A percentile compares a stretch with the other conserved stretches of the same genome.
These are phyloP conservation scores for Paramuricea clavata DNA, from an alignment of 92 coral and sea anemone genomes.

Conservation along the genomic window DNA sequence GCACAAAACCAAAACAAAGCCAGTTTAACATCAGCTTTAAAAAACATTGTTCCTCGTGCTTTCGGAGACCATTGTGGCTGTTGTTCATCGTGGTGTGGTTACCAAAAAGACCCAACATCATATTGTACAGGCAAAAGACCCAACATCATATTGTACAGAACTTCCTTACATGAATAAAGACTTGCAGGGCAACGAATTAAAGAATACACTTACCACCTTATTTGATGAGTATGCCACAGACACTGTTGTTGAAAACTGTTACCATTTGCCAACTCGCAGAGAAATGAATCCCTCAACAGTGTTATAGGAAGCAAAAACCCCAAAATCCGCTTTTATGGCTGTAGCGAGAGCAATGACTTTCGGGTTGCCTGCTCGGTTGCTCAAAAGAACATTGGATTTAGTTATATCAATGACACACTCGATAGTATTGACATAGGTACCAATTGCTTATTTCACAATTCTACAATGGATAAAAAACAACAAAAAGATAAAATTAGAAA, in stretches of 20 bases:
- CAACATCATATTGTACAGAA: too few species aligned
- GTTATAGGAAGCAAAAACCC: conserved; percentile 55
- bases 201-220: background rate
- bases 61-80: conserved; percentile 57
- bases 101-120: background rate
- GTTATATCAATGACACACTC: conserved; percentile 51
- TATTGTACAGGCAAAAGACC: too few species aligned
- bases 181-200: conserved; percentile 36
- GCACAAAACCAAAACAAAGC: conserved; percentile 44
- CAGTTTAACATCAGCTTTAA: background rate
- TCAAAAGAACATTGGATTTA: conserved; percentile 51
- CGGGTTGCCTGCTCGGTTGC: conserved; percentile 61
- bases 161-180: conserved; percentile 57
- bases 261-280: conserved; percentile 44
- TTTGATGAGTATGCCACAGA: conserved; percentile 45
- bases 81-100: conserved; percentile 40
- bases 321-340: conserved; percentile 61
- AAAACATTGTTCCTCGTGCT: conserved; percentile 60
- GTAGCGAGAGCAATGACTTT: conserved; percentile 59
- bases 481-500: conserved; percentile 25
- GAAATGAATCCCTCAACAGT: conserved; percentile 52
- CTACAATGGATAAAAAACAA: conserved; percentile 25
- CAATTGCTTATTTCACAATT: conserved; percentile 30
- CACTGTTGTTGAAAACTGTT: conserved; percentile 37
- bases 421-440: conserved; percentile 14